Conservation (phyloP, 2,888 invertebrate species). For the Hydriomena furcata region DNA sequence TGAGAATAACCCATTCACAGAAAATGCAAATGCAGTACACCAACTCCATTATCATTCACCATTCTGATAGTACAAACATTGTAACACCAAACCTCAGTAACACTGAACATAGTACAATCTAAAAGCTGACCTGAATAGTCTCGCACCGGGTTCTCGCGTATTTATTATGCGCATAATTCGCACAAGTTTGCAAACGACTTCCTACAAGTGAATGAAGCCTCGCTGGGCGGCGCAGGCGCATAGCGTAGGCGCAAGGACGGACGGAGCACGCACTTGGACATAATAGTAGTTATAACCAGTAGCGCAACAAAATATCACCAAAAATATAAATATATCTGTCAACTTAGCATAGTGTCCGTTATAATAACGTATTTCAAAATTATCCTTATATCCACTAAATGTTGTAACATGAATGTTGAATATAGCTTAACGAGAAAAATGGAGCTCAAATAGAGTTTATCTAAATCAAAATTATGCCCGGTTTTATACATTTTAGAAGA, state of each 20-base stretch:
- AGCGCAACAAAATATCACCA: no score
- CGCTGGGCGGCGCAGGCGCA: slow-evolving; percentile 3
- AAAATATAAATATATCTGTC: no score
- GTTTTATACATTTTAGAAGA: no score
- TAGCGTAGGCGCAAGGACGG: slow-evolving; percentile 28
- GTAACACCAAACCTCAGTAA: slow-evolving; percentile 6
- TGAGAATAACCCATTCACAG: neutral
- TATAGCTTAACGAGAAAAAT: no score
- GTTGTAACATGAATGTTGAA: no score
- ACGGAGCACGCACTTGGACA: slow-evolving; percentile 10
- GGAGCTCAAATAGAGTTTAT: no score
- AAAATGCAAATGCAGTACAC: neutral
- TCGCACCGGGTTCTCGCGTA: slow-evolving; percentile 12
- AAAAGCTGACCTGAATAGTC: slow-evolving; percentile 12
- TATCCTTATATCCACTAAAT: no score
- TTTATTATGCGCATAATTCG: slow-evolving; percentile 28
- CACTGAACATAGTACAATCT: neutral
- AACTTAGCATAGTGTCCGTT: no score
- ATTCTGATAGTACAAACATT: slow-evolving; percentile 5
- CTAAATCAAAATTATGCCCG: no score
- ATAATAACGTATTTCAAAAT: no score
- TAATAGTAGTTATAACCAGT: slow-evolving; percentile 5
- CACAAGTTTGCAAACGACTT: slow-evolving; percentile 27
- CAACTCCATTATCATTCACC: neutral
- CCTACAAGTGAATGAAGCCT: slow-evolving; percentile 28